Evolutionary conservation across 2,888 invertebrate genomes (phyloP).

Genomic region (Shargacucullia verbasci): DNA sequence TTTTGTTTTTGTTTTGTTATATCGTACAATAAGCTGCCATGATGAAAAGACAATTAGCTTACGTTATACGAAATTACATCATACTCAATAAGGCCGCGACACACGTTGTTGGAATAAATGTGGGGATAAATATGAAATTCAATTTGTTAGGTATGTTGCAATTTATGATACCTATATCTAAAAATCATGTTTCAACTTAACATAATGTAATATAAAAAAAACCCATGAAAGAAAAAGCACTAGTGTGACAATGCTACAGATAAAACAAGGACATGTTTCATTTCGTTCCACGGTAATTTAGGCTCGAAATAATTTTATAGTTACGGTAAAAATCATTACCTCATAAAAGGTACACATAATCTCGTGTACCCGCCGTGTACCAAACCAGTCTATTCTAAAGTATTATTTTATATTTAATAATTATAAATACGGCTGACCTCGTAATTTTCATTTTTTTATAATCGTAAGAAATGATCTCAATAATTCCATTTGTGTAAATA

Average conservation of each 20-base stretch:
- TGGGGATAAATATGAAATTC: background rate
- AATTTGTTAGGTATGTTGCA: background rate
- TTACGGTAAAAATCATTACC: conserved; percentile 69
- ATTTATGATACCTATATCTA: no score
- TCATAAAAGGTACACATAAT: conserved; percentile 70
- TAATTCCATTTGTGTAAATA: conserved; percentile 88
- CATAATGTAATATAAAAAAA: conserved; percentile 22
- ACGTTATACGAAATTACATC: conserved; percentile 12
- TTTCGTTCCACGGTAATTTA: conserved; percentile 54
- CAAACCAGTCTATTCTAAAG: conserved; percentile 85
- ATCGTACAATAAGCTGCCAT: conserved; percentile 66
- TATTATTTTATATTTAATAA: conserved; percentile 83
- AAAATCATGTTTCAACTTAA: background rate
- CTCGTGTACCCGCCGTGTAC: conserved; percentile 71
- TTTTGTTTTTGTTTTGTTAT: conserved; percentile 50
- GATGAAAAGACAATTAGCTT: conserved; percentile 39
- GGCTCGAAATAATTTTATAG: conserved; percentile 51
- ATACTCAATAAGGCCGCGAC: no score
- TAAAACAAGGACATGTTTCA: conserved; percentile 51
- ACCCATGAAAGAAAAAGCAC: conserved; percentile 27
- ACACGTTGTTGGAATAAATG: no score
- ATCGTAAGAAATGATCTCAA: conserved; percentile 88
- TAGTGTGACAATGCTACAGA: conserved; percentile 52
- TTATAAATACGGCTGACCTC: conserved; percentile 74
- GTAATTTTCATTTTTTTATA: conserved; percentile 78